Evolutionary conservation across 2,888 invertebrate species (phyloP).

Genomic region (Rhaphigaster nebulosa): DNA sequence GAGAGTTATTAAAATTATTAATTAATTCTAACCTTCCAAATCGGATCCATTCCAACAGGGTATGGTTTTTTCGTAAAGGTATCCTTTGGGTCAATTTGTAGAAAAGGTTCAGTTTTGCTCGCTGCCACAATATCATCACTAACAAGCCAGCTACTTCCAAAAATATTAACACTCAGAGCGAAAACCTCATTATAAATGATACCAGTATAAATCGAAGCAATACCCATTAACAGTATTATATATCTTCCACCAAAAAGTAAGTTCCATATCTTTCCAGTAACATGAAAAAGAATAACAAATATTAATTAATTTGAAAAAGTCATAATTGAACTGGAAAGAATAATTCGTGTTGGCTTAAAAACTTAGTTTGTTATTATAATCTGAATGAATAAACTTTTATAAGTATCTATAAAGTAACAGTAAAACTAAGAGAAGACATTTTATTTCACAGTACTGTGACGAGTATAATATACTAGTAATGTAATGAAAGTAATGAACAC

Average conservation of each 20-base stretch:
- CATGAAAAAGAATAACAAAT: constrained; percentile 67
- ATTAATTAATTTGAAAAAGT: background rate
- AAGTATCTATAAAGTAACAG: too few relatives aligned
- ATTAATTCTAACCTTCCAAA: constrained; percentile 72
- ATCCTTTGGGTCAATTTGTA: constrained; percentile 71
- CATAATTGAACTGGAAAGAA: background rate
- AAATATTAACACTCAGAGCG: constrained; percentile 79
- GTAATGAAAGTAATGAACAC: too few relatives aligned
- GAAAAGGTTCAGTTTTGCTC: constrained; percentile 67
- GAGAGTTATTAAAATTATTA: background rate
- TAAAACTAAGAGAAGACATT: too few relatives aligned
- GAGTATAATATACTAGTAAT: too few relatives aligned
- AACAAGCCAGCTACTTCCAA: constrained; percentile 77
- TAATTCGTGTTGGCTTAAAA: too few relatives aligned
- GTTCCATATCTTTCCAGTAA: constrained; percentile 73
- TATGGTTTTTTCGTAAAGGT: constrained; percentile 73
- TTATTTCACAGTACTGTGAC: too few relatives aligned
- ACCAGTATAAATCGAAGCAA: constrained; percentile 82
- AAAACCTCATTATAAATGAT: constrained; percentile 82
- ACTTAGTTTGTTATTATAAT: background rate
- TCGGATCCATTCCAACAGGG: constrained; percentile 80
- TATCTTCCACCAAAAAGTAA: constrained; percentile 82
- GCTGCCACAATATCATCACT: constrained; percentile 69
- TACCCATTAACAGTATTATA: constrained; percentile 80
- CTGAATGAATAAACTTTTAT: background rate